phyloP scores from a whole-genome alignment of 2,888 invertebrate genomes.

The Crematogaster levior region DNA sequence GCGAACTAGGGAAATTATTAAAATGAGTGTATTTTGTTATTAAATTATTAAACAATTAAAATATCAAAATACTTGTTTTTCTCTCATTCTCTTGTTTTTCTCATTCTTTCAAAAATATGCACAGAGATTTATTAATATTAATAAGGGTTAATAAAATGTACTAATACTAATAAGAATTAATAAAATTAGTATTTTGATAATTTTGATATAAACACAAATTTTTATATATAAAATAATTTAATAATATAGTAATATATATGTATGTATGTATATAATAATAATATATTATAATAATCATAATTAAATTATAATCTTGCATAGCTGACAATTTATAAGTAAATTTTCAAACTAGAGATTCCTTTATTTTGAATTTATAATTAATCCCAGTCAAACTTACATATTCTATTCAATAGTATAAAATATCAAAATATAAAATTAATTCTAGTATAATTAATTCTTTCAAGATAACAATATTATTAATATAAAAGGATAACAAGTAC shows the following conservation, averaged over 20 bases:
- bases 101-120: not conserved
- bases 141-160: no score
- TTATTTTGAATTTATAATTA: not conserved
- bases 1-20: not conserved
- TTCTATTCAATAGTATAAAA: not conserved
- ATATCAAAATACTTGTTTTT: no score
- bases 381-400: not conserved
- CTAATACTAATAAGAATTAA: not conserved
- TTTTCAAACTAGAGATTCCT: not conserved
- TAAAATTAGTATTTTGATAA: not conserved
- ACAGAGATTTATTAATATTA: no score
- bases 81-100: no score
- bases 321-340: not conserved
- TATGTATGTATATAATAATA: not conserved
- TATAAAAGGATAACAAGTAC: not conserved
- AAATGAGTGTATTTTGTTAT: not conserved
- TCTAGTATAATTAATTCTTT: not conserved
- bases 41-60: slow-evolving; percentile 5
- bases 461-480: not conserved
- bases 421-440: not conserved
- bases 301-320: not conserved
- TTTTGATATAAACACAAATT: slow-evolving; percentile 1
- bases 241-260: not conserved
- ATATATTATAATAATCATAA: not conserved
- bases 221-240: not conserved